Percentiles rank a stretch among this genome's conserved stretches.
Conservation (phyloP, 2,797 vertebrate genomes). For the Falco cherrug region DNA sequence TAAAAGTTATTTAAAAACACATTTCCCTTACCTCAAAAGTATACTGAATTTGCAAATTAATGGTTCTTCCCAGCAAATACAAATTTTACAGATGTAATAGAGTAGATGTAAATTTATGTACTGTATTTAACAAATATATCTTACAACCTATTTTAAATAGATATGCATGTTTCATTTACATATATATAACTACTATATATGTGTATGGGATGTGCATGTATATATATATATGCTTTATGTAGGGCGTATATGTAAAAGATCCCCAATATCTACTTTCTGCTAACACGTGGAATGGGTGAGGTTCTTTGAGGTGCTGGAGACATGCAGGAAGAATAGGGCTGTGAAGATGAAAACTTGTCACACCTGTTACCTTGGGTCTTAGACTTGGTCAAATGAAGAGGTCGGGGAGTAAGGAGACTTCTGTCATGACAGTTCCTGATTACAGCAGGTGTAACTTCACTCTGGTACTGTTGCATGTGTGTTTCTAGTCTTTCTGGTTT, state of each 20-base stretch:
- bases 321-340: background rate
- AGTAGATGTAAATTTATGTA: background rate
- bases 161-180: background rate
- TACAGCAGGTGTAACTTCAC: background rate
- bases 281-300: background rate
- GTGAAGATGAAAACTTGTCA: background rate
- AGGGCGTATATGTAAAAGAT: background rate
- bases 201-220: fast-evolving
- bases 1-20: background rate
- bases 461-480: background rate
- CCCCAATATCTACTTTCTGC: background rate
- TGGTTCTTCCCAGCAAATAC: background rate
- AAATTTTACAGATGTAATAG: background rate
- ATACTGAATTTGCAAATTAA: background rate
- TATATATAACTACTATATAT: background rate
- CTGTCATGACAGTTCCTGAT: background rate
- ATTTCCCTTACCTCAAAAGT: background rate
- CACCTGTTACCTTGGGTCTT: background rate
- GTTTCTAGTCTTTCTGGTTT: background rate
- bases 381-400: background rate
- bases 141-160: background rate
- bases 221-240: background rate
- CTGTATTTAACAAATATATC: background rate
- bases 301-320: background rate
- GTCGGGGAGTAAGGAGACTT: background rate